These are phyloP conservation scores for Lytechinus pictus DNA, from an alignment of 35 echinoderm and acorn worm species.

Conservation along the genomic window DNA sequence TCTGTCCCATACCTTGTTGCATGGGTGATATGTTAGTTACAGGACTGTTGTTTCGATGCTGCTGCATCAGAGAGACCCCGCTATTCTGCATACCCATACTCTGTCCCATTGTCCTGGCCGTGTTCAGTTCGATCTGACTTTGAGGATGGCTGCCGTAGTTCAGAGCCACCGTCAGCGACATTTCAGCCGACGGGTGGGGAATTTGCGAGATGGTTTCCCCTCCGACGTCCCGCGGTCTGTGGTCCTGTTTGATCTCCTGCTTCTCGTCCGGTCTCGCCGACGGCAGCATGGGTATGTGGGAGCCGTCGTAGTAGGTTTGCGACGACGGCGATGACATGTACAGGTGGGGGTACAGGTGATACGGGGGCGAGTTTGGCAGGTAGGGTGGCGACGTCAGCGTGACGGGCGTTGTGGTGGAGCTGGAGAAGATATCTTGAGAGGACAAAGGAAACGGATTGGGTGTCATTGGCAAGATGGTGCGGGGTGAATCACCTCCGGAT, in stretches of 20 bases:
- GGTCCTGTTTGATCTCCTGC: constrained; percentile 55
- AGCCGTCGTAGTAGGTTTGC: constrained; percentile 70
- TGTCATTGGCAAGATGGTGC: constrained; percentile 68
- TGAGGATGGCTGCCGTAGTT: constrained; percentile 70
- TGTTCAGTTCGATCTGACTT: constrained; percentile 48
- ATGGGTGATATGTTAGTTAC: constrained; percentile 55
- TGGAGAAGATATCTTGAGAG: constrained; percentile 79
- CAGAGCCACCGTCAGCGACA: constrained; percentile 60
- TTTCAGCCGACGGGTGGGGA: constrained; percentile 47
- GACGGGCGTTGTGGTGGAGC: constrained; percentile 69
- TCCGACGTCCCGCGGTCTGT: constrained; percentile 62
- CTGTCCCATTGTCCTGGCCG: constrained; percentile 51
- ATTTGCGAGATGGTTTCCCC: constrained; percentile 67
- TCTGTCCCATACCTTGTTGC: constrained; percentile 59
- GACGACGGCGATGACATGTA: constrained; percentile 89
- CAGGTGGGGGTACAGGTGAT: constrained; percentile 92
- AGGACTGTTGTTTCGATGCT: constrained; percentile 61
- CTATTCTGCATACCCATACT: constrained; percentile 45
- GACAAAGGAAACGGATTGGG: constrained; percentile 81
- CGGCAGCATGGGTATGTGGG: constrained; percentile 70
- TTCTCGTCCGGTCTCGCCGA: constrained; percentile 58
- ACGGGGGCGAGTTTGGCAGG: constrained; percentile 90
- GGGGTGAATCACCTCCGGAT: constrained; percentile 68
- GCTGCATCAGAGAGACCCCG: neutral
- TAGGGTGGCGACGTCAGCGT: constrained; percentile 91